Percentiles rank a stretch among this genome's conserved stretches.
Evolutionary conservation across 2,113 vertebrate genomes (phyloP).

Genomic region (Syngnathus typhle): DNA sequence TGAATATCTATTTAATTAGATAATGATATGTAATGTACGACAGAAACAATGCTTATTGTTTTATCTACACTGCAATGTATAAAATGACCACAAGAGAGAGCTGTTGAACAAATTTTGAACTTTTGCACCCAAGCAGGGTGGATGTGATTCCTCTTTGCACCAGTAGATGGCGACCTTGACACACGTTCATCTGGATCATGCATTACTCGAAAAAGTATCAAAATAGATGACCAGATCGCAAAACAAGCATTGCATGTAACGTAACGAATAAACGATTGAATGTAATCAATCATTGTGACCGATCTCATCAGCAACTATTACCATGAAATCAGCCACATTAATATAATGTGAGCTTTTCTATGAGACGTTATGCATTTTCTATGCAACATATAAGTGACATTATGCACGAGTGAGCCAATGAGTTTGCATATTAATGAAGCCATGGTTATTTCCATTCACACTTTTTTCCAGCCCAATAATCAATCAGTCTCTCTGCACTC

Average conservation of each 20-base stretch:
- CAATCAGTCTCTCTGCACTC: constrained; percentile 6
- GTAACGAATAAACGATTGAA: constrained; percentile 11
- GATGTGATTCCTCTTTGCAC: constrained; percentile 8
- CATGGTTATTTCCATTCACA: constrained; percentile 20
- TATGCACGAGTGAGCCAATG: neutral
- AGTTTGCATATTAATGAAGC: constrained; percentile 5
- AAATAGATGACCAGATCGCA: neutral
- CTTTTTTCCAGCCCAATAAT: neutral
- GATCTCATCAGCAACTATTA: neutral
- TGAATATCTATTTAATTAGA: too few relatives aligned
- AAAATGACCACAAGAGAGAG: neutral
- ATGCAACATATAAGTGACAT: neutral
- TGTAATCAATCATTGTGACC: neutral
- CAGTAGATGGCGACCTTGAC: constrained; percentile 30
- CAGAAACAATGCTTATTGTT: too few relatives aligned
- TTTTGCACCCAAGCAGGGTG: neutral
- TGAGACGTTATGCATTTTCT: neutral
- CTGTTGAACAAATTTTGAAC: neutral
- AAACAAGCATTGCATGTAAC: neutral
- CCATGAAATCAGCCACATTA: neutral
- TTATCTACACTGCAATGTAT: neutral
- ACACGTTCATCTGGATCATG: neutral
- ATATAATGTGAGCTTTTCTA: neutral
- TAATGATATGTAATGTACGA: too few relatives aligned
- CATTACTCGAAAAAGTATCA: neutral